Evolutionary conservation across 2,888 invertebrate genomes (phyloP).

Genomic region (Heliconius cydno): DNA sequence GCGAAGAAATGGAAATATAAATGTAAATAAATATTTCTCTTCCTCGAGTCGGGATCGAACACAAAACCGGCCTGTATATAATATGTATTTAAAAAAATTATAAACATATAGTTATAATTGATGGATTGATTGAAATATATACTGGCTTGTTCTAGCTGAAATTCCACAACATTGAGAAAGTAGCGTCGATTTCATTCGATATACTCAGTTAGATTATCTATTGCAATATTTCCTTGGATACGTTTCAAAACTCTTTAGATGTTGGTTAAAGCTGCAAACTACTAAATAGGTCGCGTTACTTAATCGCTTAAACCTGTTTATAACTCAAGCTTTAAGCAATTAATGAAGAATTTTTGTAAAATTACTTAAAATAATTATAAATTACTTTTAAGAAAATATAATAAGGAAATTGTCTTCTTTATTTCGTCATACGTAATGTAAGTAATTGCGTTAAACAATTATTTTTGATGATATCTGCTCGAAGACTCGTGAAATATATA

Average conservation of each 20-base stretch:
- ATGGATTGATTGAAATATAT: neutral
- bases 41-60: too few relatives aligned
- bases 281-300: conserved; percentile 20
- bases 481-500: too few relatives aligned
- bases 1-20: too few relatives aligned
- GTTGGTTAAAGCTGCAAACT: conserved; percentile 16
- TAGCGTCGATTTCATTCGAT: conserved; percentile 9
- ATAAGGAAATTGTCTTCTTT: neutral
- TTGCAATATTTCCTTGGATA: conserved; percentile 31
- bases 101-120: too few relatives aligned
- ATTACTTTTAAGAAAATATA: neutral
- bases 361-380: neutral
- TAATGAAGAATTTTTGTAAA: neutral
- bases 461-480: too few relatives aligned
- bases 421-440: too few relatives aligned
- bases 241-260: conserved; percentile 32
- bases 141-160: neutral
- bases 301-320: conserved; percentile 26
- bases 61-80: too few relatives aligned
- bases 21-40: too few relatives aligned
- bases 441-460: too few relatives aligned
- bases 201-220: conserved; percentile 10
- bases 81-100: too few relatives aligned
- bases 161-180: conserved; percentile 10
- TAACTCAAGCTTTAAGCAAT: neutral